Evolutionary conservation across 2,113 vertebrate species (phyloP), one percentile per base, ranked within the genome.

Genomic region (Solea solea): DNA sequence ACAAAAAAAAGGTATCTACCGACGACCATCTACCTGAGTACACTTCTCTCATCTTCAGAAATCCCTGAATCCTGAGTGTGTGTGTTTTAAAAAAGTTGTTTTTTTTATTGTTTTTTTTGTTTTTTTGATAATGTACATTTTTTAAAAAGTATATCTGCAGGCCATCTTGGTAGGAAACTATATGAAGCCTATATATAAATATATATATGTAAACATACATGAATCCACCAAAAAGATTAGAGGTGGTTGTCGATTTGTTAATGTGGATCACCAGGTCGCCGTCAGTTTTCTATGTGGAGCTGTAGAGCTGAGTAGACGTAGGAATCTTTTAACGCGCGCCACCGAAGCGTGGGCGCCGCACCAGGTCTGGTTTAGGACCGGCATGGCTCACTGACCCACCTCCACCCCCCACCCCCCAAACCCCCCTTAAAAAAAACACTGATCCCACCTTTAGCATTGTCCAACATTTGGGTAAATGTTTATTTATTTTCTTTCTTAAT

Each of bases 281-380:
- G 72, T 91, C 90, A 92, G 90, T 89, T 92, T 93, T 92, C 76
- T 91, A 91, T 94, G 95, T 95, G 93, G 91, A 88, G 90, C 93
- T 94, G 95, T 95, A 93, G 91, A 88, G 91, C 93, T 93, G 94
- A 93, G 90, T 89, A 93, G 94, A 94, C 64, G 74, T 84, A 77
- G 81, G 73, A 90, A 82, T 77, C 59, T 72, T 21, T 69, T 83
- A 78, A 76, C 72, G 50, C 73, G 90, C 92, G 91, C 91, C 91
- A 91, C 89, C 45, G 9, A 11, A 48, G 45, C 9, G 12, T 13
- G 11, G 44, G 45, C 8, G 44, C 45, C 12, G 45, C 45, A 10
- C 45, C 89, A 90, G 92, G 92, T 86, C 78, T 83, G 90, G 93
- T 92, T 90, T 84, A 83, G 83, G 90, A 93, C 91, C 84, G 91